A percentile compares a stretch with the other conserved stretches of the same genome.
Conservation (phyloP, 2,113 vertebrate genomes). For the Saiga tatarica region DNA sequence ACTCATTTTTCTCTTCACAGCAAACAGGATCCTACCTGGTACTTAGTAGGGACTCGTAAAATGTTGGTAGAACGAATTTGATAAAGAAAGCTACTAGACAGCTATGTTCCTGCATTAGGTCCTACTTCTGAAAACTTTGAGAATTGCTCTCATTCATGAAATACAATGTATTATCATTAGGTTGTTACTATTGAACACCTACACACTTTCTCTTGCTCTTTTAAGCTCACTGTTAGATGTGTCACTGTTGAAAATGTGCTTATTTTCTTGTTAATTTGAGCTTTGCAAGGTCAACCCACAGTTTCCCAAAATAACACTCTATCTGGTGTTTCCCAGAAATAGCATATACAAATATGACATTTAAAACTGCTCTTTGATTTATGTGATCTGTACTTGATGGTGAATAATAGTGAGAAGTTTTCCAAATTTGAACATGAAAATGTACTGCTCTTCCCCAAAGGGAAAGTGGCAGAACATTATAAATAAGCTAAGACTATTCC, state of each 20-base stretch:
- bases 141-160: slow-evolving; percentile 66
- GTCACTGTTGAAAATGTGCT: slow-evolving; percentile 37
- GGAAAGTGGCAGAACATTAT: neutral
- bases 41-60: neutral
- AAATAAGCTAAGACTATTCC: neutral
- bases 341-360: slow-evolving; percentile 56
- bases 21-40: neutral
- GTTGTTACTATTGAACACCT: slow-evolving; percentile 67
- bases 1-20: neutral
- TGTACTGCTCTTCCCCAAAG: neutral
- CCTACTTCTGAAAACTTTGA: slow-evolving; percentile 20
- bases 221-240: slow-evolving; percentile 40
- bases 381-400: slow-evolving; percentile 33
- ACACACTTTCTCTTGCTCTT: slow-evolving; percentile 56
- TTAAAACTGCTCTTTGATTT: slow-evolving; percentile 55
- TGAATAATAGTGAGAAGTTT: slow-evolving; percentile 41
- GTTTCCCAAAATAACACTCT: slow-evolving; percentile 59
- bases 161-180: slow-evolving; percentile 23
- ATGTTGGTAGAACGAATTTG: neutral
- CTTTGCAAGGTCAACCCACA: slow-evolving; percentile 62
- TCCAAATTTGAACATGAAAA: slow-evolving; percentile 49
- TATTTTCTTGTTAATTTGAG: slow-evolving; percentile 41
- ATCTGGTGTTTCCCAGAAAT: slow-evolving; percentile 66
- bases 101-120: neutral
- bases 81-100: neutral